Percentiles rank a stretch among this genome's conserved stretches.
Conservation (phyloP, 2,113 vertebrate species). For the Amphilophus citrinellus region DNA sequence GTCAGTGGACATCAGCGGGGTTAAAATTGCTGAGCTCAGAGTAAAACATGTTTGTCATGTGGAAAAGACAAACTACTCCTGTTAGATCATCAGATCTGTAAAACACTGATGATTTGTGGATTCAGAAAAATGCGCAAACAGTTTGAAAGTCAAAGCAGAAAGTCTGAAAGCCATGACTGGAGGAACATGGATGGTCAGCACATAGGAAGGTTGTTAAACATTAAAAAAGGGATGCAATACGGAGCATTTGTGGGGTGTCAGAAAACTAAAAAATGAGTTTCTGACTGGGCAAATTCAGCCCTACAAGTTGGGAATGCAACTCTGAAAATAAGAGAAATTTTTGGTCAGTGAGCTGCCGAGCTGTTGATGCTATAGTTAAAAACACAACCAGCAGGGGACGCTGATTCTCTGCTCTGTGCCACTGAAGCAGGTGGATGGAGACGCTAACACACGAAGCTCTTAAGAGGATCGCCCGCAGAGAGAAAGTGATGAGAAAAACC, state of each 20-base stretch:
- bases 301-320: neutral
- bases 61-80: neutral
- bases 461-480: neutral
- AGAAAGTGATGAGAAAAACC: constrained; percentile 7
- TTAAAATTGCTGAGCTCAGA: neutral
- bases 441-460: neutral
- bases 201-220: neutral
- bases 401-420: neutral
- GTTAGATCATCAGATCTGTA: neutral
- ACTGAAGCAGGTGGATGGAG: neutral
- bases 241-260: neutral
- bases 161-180: neutral
- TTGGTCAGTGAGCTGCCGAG: neutral
- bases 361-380: neutral
- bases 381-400: constrained; percentile 2
- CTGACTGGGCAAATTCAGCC: neutral
- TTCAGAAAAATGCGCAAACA: neutral
- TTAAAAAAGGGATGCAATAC: neutral
- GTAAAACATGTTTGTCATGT: neutral
- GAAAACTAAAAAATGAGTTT: neutral
- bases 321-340: neutral
- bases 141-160: neutral
- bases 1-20: neutral
- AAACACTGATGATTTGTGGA: neutral
- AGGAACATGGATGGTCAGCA: neutral